Evolutionary conservation across 2,113 vertebrate genomes (phyloP).

Genomic region (Myotis davidii): DNA sequence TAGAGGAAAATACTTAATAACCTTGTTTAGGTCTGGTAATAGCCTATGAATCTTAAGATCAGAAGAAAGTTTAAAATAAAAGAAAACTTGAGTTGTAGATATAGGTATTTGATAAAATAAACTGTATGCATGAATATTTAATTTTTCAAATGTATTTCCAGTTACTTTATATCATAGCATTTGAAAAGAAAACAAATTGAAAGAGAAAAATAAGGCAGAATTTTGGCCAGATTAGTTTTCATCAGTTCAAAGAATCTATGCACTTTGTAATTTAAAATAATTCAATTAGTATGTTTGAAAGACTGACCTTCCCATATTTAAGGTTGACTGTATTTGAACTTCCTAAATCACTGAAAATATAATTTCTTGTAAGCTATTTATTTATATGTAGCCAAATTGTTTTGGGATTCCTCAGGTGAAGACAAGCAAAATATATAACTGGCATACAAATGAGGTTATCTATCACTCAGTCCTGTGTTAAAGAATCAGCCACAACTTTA

Average conservation of each 20-base stretch:
- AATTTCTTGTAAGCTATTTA: neutral
- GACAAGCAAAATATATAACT: neutral
- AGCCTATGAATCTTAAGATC: neutral
- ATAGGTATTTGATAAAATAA: neutral
- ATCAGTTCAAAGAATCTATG: slow-evolving; percentile 21
- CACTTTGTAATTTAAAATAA: slow-evolving; percentile 39
- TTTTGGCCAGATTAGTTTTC: neutral
- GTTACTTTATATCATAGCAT: neutral
- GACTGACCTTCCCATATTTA: slow-evolving; percentile 16
- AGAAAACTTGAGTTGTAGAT: neutral
- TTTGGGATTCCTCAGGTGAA: neutral
- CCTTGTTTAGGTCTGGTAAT: neutral
- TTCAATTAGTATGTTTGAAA: slow-evolving; percentile 44
- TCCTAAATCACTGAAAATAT: neutral
- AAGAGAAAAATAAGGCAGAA: neutral
- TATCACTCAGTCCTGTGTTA: neutral
- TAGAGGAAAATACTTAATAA: neutral
- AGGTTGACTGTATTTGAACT: slow-evolving; percentile 15
- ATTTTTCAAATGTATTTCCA: neutral
- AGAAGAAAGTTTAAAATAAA: neutral
- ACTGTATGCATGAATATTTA: neutral
- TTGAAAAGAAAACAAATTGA: neutral
- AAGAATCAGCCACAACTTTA: neutral
- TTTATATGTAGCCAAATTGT: neutral
- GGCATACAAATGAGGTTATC: neutral